Evolutionary conservation across 1,140 invertebrate species (phyloP), one percentile per base, ranked within the genome.

Genomic region (Wiebesia pumilae): DNA sequence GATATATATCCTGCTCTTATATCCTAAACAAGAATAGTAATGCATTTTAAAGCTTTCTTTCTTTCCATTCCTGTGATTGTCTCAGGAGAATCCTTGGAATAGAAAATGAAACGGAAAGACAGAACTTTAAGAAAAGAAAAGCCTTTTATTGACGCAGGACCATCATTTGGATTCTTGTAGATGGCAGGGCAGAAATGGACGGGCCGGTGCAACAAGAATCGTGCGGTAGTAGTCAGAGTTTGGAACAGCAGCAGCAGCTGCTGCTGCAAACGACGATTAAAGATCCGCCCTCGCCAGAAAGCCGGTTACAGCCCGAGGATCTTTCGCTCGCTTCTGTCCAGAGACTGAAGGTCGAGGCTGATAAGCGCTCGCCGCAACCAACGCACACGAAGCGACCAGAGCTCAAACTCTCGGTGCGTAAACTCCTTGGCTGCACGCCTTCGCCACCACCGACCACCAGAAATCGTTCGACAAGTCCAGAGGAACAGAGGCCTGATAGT

Each of bases 391-490:
- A 90, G 84, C 92, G 90, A 27, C 92, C 90, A 24, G 93, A 91
- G 88, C 85, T 91, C n/a, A 93, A 90, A 83, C 89, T 91, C n/a
- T 93, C 90, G 35, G 92, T 93, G 33, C 88, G 92, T 51, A 93
- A 93, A 85, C 75, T 93, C 24, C 84, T 93, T 0, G 91, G 90
- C 12, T 92, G 91, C 86, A 92, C 91, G 80, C 92, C 92, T 0
- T 91, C 92, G 54, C 91, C 91, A 30, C 91, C 91, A 6, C 91
- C 91, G 21, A 88, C 90, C 33, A 84, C 65, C 38, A 89, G 87
- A 24, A 88, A 90, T 16, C 87, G 88, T 35, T 90, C 91, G 12
- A 67, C 88, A 6, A 91, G 90, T 81, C 90, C 91, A 2, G 91
- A 47, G 10, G 77, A 51, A 35, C 79, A 85, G 21, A 12, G 51